These are phyloP conservation scores for Stenolophus ochropezus DNA, from an alignment of 2,888 invertebrate species.

Conservation along the genomic window DNA sequence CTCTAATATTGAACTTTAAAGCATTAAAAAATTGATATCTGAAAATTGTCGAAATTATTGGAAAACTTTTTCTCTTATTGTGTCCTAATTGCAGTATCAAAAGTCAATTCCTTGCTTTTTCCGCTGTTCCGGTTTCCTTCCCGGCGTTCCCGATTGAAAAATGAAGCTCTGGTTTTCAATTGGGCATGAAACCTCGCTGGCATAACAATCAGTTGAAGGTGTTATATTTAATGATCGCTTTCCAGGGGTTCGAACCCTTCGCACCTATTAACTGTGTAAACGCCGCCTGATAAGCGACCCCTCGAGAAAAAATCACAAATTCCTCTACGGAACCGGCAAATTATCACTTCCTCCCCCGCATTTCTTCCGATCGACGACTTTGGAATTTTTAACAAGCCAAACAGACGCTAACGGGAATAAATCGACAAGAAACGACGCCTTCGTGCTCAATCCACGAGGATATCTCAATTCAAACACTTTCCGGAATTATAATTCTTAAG, in stretches of 20 bases:
- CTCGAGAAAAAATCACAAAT: conserved; percentile 56
- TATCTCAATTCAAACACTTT: too few relatives aligned
- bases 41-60: too few relatives aligned
- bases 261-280: conserved; percentile 57
- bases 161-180: conserved; percentile 43
- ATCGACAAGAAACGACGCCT: background rate
- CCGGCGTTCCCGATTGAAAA: conserved; percentile 7
- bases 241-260: conserved; percentile 53
- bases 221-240: conserved; percentile 57
- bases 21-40: too few relatives aligned
- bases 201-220: conserved; percentile 58
- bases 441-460: too few relatives aligned
- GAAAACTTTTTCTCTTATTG: too few relatives aligned
- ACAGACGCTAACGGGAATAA: conserved; percentile 17
- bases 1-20: too few relatives aligned
- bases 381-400: conserved; percentile 39
- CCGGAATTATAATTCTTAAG: too few relatives aligned
- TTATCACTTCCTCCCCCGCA: conserved; percentile 43
- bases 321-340: conserved; percentile 54
- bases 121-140: background rate
- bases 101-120: background rate
- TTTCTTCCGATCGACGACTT: conserved; percentile 32
- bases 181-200: conserved; percentile 47
- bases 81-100: background rate
- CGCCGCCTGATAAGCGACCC: conserved; percentile 43